Percentiles rank a stretch among this genome's conserved stretches.
These are phyloP conservation scores for Cariama cristata DNA, from an alignment of 2,113 vertebrate species.

Conservation along the genomic window DNA sequence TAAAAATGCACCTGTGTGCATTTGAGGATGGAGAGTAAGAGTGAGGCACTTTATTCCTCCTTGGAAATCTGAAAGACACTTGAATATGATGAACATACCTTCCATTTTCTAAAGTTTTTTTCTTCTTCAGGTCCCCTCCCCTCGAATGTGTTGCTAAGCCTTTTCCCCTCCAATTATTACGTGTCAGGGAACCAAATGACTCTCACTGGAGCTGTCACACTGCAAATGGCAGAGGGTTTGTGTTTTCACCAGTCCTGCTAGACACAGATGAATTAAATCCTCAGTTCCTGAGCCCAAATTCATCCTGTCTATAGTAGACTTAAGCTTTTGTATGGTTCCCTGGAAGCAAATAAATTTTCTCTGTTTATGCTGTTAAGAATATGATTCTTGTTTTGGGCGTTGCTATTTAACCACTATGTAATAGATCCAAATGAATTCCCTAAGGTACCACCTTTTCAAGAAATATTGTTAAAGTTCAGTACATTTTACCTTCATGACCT, in stretches of 20 bases:
- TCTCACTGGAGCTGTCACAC: background rate
- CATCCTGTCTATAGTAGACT: background rate
- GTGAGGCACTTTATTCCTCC: background rate
- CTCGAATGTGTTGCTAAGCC: fast-evolving
- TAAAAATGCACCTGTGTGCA: background rate
- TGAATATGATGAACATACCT: background rate
- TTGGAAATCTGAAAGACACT: background rate
- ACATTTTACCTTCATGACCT: background rate
- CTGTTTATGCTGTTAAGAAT: background rate
- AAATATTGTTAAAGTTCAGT: background rate
- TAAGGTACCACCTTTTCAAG: background rate
- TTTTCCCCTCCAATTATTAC: background rate
- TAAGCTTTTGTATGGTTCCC: background rate
- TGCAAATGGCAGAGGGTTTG: background rate
- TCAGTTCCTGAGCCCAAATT: background rate
- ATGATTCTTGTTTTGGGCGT: background rate
- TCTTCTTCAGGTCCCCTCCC: background rate
- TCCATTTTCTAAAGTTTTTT: background rate
- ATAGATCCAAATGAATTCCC: background rate
- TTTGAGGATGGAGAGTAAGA: background rate
- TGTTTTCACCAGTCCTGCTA: background rate
- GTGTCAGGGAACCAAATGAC: background rate
- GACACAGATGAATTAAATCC: background rate
- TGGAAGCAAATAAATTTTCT: background rate
- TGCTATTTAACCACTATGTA: background rate